Conservation (phyloP, 2,888 invertebrate genomes). For the Chouioia cunea region DNA sequence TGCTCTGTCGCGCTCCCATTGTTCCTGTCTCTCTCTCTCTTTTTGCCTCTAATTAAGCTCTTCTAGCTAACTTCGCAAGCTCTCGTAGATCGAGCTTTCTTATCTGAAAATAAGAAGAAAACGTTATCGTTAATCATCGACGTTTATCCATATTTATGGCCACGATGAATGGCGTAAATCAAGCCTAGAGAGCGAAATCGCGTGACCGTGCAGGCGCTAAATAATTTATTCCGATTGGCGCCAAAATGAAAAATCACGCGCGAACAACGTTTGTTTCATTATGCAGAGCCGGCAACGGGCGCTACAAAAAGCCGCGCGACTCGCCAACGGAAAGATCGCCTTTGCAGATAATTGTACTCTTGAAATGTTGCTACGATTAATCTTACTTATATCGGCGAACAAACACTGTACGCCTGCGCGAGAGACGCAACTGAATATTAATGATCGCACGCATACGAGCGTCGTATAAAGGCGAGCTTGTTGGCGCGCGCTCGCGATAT, state of each 20-base stretch:
- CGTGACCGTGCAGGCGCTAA: too few relatives aligned
- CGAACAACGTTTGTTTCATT: too few relatives aligned
- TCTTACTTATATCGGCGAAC: conserved; percentile 16
- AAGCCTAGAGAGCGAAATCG: too few relatives aligned
- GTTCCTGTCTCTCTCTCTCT: conserved; percentile 55
- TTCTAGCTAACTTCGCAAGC: not conserved
- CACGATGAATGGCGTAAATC: too few relatives aligned
- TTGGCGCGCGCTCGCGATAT: conserved; percentile 4
- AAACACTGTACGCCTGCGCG: too few relatives aligned
- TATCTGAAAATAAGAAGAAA: conserved; percentile 24
- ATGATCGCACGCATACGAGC: conserved; percentile 5
- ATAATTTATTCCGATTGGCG: too few relatives aligned
- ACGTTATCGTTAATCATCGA: not conserved
- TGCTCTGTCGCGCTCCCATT: conserved; percentile 91
- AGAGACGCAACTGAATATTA: conserved; percentile 2
- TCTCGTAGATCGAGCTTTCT: conserved; percentile 10
- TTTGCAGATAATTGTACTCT: not conserved
- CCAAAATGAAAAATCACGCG: too few relatives aligned
- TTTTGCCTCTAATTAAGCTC: conserved; percentile 38
- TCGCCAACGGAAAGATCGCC: too few relatives aligned
- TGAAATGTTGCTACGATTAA: not conserved
- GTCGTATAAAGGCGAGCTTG: not conserved
- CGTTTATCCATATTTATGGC: too few relatives aligned
- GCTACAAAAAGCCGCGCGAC: not conserved
- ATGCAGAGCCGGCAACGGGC: too few relatives aligned